These are phyloP conservation scores for Danio albolineatus DNA, from an alignment of 2,797 vertebrate genomes.

Conservation along the genomic window DNA sequence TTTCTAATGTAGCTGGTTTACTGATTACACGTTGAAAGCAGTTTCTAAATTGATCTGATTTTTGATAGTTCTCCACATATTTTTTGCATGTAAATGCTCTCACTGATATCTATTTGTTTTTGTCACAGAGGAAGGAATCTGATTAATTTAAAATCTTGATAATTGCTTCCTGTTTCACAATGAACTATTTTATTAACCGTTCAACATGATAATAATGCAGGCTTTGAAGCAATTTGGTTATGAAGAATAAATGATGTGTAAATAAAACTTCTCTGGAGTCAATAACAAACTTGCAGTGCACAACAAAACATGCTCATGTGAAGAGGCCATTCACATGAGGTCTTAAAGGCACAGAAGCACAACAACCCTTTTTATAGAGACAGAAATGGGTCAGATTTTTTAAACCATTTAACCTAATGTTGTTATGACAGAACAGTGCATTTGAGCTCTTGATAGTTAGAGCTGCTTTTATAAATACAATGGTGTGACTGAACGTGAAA, in stretches of 20 bases:
- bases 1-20: too few species aligned
- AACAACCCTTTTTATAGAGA: background rate
- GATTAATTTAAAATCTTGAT: background rate
- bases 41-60: too few species aligned
- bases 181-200: background rate
- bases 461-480: background rate
- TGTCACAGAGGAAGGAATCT: background rate
- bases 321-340: background rate
- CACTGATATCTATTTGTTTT: too few species aligned
- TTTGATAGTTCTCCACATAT: too few species aligned
- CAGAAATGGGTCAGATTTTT: background rate
- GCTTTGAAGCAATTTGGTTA: background rate
- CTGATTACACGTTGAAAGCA: too few species aligned
- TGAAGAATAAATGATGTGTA: background rate
- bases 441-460: background rate
- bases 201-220: background rate
- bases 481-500: background rate
- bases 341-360: conserved; percentile 2
- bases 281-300: background rate
- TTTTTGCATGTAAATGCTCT: too few species aligned
- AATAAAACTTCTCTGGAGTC: background rate
- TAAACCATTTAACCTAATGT: background rate
- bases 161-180: background rate
- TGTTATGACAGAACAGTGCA: background rate
- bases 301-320: background rate